Percentiles rank a stretch among this genome's conserved stretches.
These are phyloP conservation scores for Cryptoblepharus egeriae DNA, from an alignment of 2,797 vertebrate species.

Conservation along the genomic window DNA sequence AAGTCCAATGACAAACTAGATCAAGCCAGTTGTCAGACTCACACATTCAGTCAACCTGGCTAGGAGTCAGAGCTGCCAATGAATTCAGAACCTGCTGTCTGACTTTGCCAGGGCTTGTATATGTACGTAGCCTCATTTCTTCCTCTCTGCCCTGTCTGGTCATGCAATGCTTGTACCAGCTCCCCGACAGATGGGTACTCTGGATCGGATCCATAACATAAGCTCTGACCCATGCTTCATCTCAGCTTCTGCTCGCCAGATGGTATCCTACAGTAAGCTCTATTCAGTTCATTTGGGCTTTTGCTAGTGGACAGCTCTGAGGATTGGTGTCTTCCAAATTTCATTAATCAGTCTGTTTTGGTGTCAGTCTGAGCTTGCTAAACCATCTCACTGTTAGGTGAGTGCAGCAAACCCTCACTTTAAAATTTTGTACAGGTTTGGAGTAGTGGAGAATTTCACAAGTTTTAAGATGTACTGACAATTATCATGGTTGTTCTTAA, in stretches of 20 bases:
- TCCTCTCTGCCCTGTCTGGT: constrained; percentile 4
- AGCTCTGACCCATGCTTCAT: constrained; percentile 9
- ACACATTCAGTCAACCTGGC: not conserved
- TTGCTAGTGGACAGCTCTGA: not conserved
- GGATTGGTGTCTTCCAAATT: not conserved
- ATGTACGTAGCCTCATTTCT: not conserved
- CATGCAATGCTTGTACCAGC: not conserved
- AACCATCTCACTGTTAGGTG: not conserved
- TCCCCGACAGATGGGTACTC: not conserved
- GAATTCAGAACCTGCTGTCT: constrained; percentile 3
- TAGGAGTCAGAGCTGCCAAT: not conserved
- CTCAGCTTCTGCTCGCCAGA: constrained; percentile 9
- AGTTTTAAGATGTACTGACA: not conserved
- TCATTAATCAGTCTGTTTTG: not conserved
- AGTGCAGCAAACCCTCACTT: not conserved
- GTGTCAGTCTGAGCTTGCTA: not conserved
- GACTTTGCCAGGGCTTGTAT: not conserved
- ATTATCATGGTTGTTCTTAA: not conserved
- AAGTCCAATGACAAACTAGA: not conserved
- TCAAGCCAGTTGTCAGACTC: not conserved
- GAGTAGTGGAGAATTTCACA: not conserved
- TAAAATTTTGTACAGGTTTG: not conserved
- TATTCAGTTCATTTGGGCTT: constrained; percentile 4
- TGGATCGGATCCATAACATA: constrained; percentile 9
- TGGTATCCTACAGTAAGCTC: constrained; percentile 3